Base-by-base conservation (phyloP, 2,888 invertebrate species). In the Acanthosepion esculentum region DNA sequence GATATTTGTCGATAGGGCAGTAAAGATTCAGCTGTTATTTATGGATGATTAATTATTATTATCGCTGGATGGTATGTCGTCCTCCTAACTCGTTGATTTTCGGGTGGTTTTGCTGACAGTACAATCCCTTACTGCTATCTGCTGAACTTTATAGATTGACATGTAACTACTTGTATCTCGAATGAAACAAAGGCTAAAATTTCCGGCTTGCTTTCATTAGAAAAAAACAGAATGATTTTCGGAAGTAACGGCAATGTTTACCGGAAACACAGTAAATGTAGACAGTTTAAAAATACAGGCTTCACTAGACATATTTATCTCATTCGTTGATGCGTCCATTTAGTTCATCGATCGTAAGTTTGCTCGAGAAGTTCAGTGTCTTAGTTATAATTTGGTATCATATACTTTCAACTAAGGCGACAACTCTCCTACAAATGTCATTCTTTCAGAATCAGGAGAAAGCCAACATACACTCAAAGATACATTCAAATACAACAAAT, bases 141-240 rank as follows among this genome's bases (percentile, higher is more conserved):
- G 78, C 29, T 78, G 78, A n/a, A 78, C 12, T 78, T 78, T n/a
- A 15, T 8, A 29, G 78, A n/a, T n/a, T 29, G 8, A 12, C n/a
- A 78, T 78, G n/a, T 78, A 78, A 78, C 78, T 78, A 78, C 78
- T n/a, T n/a, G 78, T n/a, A n/a, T 78, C n/a, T n/a, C n/a, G 78
- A 10, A 78, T n/a, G 78, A 78, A 78, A n/a, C 78, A 78, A 78
- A 78, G 29, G 78, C n/a, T 78, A 78, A 78, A 78, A 78, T 8
- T 78, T 78, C 78, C 78, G n/a, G 78, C n/a, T 78, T 78, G 3
- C n/a, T 10, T n/a, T 64, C 64, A 29, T 29, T 64, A 64, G 29
- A 64, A 78, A n/a, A n/a, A 6, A 78, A 78, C n/a, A 78, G 8
- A n/a, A 8, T 78, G 29, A 78, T n/a, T 78, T 10, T 10, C n/a